phyloP scores from a whole-genome alignment of 2,888 invertebrate species.

The Xanthia togata region DNA sequence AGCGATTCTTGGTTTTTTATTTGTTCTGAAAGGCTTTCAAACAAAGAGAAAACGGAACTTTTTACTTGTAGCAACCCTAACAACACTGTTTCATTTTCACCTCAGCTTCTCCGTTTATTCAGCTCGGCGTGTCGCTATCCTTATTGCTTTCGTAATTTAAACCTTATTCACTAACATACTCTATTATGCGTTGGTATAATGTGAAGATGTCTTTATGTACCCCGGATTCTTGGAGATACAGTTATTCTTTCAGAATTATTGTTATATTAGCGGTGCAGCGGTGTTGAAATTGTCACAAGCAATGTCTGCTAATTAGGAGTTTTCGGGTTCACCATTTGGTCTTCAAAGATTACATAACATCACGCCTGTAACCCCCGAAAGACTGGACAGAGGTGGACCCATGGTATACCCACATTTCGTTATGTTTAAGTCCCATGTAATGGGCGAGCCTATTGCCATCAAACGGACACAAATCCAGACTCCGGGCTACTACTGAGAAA shows the following conservation, averaged over 20 bases:
- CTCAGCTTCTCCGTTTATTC: constrained; percentile 62
- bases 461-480: too few relatives aligned
- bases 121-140: constrained; percentile 58
- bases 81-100: constrained; percentile 62
- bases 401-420: too few relatives aligned
- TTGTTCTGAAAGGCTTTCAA: too few relatives aligned
- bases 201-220: constrained; percentile 3
- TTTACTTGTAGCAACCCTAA: constrained; percentile 38
- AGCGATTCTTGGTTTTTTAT: too few relatives aligned
- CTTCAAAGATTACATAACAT: too few relatives aligned
- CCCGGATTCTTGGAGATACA: background rate
- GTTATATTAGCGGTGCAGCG: background rate
- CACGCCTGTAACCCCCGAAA: too few relatives aligned
- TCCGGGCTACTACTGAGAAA: too few relatives aligned
- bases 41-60: too few relatives aligned
- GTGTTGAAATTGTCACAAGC: background rate
- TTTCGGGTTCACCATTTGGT: background rate
- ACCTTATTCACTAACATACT: constrained; percentile 48
- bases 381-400: too few relatives aligned
- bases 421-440: too few relatives aligned
- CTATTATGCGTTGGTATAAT: constrained; percentile 27
- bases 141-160: constrained; percentile 69
- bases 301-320: background rate
- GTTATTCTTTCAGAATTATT: background rate
- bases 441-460: too few relatives aligned